Evolutionary conservation across 2,888 invertebrate genomes (phyloP).

Genomic region (Lasioglossum lativentre): DNA sequence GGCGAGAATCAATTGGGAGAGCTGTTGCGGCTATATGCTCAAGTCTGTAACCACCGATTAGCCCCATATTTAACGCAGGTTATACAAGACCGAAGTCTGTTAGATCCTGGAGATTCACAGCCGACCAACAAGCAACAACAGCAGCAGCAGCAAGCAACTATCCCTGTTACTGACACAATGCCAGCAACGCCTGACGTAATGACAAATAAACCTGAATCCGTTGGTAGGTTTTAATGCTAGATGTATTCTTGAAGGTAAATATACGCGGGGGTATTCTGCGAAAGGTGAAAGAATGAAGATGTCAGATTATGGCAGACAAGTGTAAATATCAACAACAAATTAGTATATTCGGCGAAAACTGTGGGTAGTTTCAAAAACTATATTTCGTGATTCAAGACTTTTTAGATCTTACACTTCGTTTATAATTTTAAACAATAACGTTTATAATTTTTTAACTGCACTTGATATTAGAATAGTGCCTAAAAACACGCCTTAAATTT

Average conservation of each 20-base stretch:
- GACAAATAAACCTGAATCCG: slow-evolving; percentile 79
- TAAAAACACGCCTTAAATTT: neutral
- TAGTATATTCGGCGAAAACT: too few relatives aligned
- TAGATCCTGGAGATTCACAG: slow-evolving; percentile 88
- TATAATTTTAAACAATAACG: neutral
- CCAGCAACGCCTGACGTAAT: slow-evolving; percentile 83
- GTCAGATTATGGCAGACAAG: too few relatives aligned
- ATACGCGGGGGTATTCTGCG: neutral
- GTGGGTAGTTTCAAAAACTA: too few relatives aligned
- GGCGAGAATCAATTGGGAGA: slow-evolving; percentile 93
- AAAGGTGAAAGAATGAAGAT: neutral
- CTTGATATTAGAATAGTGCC: neutral
- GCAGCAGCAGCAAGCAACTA: slow-evolving; percentile 84
- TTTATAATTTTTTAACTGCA: neutral
- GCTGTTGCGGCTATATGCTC: slow-evolving; percentile 94
- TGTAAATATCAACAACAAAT: too few relatives aligned
- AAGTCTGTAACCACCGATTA: slow-evolving; percentile 91
- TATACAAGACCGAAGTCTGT: slow-evolving; percentile 90
- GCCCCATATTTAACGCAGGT: slow-evolving; percentile 91
- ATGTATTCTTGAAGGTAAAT: neutral
- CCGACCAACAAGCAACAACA: slow-evolving; percentile 78
- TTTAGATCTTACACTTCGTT: neutral
- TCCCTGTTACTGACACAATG: slow-evolving; percentile 85
- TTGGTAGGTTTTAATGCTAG: slow-evolving; percentile 71
- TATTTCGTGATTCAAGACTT: neutral